phyloP scores from a whole-genome alignment of 2,113 vertebrate genomes.

The Ciconia stormi region DNA sequence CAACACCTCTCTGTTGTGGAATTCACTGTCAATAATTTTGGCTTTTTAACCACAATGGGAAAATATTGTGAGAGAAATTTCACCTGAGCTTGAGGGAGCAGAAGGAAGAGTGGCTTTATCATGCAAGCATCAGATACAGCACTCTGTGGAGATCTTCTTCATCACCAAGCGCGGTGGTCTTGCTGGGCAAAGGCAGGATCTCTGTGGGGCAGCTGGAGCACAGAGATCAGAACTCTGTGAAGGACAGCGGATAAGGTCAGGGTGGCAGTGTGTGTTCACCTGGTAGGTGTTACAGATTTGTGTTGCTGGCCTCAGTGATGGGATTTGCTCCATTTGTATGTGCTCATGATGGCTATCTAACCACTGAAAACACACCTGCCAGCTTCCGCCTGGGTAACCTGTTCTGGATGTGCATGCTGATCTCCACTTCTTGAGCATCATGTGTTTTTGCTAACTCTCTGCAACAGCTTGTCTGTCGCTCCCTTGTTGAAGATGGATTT shows the following conservation, averaged over 20 bases:
- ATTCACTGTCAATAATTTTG: too few relatives aligned
- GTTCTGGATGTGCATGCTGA: too few relatives aligned
- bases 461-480: neutral
- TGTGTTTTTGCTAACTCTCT: fast-evolving
- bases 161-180: too few relatives aligned
- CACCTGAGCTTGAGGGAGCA: neutral
- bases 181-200: neutral
- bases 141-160: neutral
- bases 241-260: neutral
- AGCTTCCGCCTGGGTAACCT: fast-evolving
- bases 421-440: fast-evolving
- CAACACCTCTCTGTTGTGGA: too few relatives aligned
- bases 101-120: neutral
- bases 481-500: neutral
- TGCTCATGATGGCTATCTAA: neutral
- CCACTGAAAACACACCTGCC: neutral
- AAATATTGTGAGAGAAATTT: neutral
- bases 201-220: neutral
- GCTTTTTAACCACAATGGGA: too few relatives aligned
- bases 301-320: fast-evolving
- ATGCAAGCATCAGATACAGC: fast-evolving
- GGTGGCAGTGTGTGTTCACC: fast-evolving
- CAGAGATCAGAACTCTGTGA: neutral
- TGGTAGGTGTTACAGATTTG: too few relatives aligned
- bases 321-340: too few relatives aligned